Conservation (phyloP, 2,113 vertebrate genomes). For the Microtus montanus region DNA sequence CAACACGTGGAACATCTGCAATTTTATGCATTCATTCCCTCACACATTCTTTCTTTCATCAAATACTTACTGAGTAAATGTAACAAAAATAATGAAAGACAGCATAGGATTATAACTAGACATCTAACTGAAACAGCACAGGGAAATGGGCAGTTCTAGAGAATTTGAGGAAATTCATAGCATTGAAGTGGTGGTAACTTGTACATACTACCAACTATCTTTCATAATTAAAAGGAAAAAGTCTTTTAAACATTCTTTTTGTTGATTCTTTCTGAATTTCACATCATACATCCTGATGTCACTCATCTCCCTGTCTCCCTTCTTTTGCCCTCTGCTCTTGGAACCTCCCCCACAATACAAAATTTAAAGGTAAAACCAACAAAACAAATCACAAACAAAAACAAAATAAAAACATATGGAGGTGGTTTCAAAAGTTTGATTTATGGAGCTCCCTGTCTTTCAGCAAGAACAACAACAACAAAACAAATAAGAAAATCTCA, state of each 20-base stretch:
- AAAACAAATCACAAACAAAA: neutral
- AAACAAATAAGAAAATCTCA: neutral
- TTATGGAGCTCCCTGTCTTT: too few species aligned
- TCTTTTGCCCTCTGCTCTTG: neutral
- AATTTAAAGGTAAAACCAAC: neutral
- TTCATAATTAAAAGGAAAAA: neutral
- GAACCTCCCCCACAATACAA: neutral
- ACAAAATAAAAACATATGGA: neutral
- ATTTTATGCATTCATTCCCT: neutral
- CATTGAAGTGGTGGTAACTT: neutral
- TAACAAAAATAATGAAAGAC: neutral
- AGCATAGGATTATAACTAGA: neutral
- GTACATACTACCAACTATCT: neutral
- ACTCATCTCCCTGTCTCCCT: neutral
- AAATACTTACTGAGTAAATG: neutral
- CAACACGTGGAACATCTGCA: neutral
- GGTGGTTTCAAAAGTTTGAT: too few species aligned
- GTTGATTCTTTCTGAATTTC: neutral
- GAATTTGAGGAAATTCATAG: neutral
- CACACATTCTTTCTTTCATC: neutral
- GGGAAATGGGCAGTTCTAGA: neutral
- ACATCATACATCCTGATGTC: neutral
- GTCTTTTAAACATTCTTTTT: too few species aligned
- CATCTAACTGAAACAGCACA: neutral
- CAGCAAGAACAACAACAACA: neutral